Conservation (phyloP, 2,797 vertebrate genomes). For the Coregonus sp. region DNA sequence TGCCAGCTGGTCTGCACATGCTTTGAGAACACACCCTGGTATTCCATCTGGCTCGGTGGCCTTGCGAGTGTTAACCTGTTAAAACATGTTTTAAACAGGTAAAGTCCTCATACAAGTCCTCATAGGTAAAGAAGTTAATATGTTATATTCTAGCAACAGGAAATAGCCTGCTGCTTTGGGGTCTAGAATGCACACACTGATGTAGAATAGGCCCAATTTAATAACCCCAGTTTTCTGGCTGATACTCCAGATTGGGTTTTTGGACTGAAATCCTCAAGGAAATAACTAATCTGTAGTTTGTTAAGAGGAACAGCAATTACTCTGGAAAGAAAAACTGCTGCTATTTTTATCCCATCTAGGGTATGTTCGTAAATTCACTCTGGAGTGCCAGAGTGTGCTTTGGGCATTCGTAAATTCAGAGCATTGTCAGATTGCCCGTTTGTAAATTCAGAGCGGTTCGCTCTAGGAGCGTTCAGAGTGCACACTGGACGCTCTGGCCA, state of each 20-base stretch:
- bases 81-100: too few species aligned
- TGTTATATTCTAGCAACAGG: not conserved
- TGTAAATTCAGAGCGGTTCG: too few species aligned
- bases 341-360: slow-evolving; percentile 6
- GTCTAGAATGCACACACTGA: not conserved
- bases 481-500: too few species aligned
- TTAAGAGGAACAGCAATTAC: slow-evolving; percentile 8
- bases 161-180: not conserved
- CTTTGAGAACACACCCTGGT: too few species aligned
- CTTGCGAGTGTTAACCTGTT: too few species aligned
- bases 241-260: slow-evolving; percentile 11
- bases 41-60: too few species aligned
- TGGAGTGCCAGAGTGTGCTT: too few species aligned
- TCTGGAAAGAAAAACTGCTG: not conserved
- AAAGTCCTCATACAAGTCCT: not conserved
- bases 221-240: not conserved
- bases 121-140: not conserved
- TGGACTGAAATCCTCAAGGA: slow-evolving; percentile 13
- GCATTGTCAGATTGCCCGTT: too few species aligned
- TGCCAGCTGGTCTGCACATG: too few species aligned
- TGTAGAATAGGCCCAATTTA: slow-evolving; percentile 3
- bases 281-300: slow-evolving; percentile 16
- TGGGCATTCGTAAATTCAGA: too few species aligned
- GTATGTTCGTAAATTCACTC: too few species aligned
- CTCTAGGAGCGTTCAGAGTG: too few species aligned